Evolutionary conservation across 2,888 invertebrate genomes (phyloP).

Genomic region (Cotesia congregata): DNA sequence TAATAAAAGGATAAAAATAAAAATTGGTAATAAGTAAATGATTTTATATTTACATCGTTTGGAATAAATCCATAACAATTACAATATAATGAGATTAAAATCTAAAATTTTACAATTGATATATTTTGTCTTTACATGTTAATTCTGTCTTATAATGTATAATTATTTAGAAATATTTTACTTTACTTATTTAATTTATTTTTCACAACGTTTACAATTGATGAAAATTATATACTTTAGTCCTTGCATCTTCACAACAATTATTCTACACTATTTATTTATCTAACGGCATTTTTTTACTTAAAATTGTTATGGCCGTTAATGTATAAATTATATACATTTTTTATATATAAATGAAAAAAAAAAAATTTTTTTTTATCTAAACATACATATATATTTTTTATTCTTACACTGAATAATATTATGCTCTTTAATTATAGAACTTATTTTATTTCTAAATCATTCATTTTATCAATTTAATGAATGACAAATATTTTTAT

Average conservation of each 20-base stretch:
- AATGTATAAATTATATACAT: conserved; percentile 64
- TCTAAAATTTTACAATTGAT: conserved; percentile 67
- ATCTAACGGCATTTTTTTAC: conserved; percentile 41
- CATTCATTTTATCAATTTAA: conserved; percentile 46
- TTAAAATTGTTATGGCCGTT: conserved; percentile 47
- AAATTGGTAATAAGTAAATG: conserved; percentile 66
- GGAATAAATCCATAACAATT: conserved; percentile 66
- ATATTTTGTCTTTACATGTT: conserved; percentile 54
- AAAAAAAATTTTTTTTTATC: conserved; percentile 47
- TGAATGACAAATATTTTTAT: conserved; percentile 48
- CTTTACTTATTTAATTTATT: conserved; percentile 32
- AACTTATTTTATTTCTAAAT: conserved; percentile 43
- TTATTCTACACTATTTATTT: conserved; percentile 44
- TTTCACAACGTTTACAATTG: conserved; percentile 31
- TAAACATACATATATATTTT: conserved; percentile 50
- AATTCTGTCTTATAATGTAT: conserved; percentile 38
- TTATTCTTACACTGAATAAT: conserved; percentile 51
- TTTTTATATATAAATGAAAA: conserved; percentile 62
- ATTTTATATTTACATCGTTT: conserved; percentile 69
- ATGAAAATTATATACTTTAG: conserved; percentile 41
- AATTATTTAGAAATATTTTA: conserved; percentile 35
- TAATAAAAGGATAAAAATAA: conserved; percentile 16
- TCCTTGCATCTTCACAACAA: conserved; percentile 34
- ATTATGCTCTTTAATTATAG: conserved; percentile 52
- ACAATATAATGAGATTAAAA: conserved; percentile 66